These are phyloP conservation scores for Galeopterus variegatus DNA, from an alignment of 2,113 vertebrate species.

Conservation along the genomic window DNA sequence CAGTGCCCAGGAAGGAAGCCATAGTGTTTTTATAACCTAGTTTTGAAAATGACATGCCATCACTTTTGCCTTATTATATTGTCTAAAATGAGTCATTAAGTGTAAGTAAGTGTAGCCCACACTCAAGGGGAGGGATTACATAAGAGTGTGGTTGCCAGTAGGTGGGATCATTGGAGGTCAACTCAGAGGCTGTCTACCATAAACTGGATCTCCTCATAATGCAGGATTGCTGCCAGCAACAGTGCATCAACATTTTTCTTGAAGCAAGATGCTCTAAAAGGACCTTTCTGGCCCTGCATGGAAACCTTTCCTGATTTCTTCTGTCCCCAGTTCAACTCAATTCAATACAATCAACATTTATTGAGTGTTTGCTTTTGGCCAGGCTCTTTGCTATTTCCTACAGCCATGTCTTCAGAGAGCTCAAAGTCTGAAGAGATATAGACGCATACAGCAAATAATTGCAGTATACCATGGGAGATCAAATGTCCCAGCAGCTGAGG, in stretches of 20 bases:
- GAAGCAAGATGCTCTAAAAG: not conserved
- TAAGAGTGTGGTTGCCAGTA: not conserved
- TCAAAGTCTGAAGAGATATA: not conserved
- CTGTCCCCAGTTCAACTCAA: not conserved
- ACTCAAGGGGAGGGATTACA: not conserved
- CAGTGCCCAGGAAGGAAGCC: not conserved
- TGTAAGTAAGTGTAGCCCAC: not conserved
- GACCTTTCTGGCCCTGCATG: not conserved
- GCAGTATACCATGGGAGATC: too few species aligned
- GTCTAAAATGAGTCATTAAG: constrained; percentile 9
- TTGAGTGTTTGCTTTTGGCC: not conserved
- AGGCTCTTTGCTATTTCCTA: not conserved
- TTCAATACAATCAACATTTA: not conserved
- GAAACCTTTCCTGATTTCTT: not conserved
- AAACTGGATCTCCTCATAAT: not conserved
- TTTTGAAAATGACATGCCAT: not conserved
- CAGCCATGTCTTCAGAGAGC: not conserved
- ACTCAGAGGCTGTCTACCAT: not conserved
- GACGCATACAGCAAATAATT: too few species aligned
- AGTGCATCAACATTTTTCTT: not conserved
- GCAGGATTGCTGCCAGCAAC: not conserved
- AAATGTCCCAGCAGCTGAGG: too few species aligned
- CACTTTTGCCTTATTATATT: not conserved
- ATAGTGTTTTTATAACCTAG: constrained; percentile 21
- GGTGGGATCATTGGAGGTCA: not conserved